Base-by-base conservation (phyloP, 2,888 invertebrate species). In the Allophyes oxyacanthae region DNA sequence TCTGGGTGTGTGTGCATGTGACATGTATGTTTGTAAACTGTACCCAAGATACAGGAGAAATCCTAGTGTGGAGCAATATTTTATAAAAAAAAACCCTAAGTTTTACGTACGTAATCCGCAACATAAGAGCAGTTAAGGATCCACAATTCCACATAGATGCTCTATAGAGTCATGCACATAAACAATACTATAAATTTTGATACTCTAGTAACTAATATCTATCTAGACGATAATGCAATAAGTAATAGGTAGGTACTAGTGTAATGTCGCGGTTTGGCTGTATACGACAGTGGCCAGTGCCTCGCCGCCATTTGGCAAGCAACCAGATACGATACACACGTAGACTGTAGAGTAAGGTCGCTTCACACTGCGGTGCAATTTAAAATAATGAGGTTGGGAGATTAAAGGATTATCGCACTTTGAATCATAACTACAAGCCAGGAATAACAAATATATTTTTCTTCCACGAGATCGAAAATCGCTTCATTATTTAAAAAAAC, bases 271-370 rank as follows among this genome's bases (percentile, higher is more conserved):
- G 72, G 72, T 46, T 65, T 62, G 54, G 72, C 66, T 57, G 55
- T 42, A 41, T 55, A 49, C 30, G 52, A 15, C 28, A 33, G 50
- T 61, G 66, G 53, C 48, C 57, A 54, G n/a, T 15, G 44, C 52
- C 51, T 40, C 32, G 13, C 33, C 38, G 56, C 45, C 56, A 59
- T 66, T 72, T 72, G 72, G 72, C 72, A 72, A 37, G 37, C 36
- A 30, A 71, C 66, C 72, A 75, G 58, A 54, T 55, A 59, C 46
- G 45, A 54, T 53, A 55, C 38, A 42, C 40, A 30, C 5, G 15
- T 25, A 25, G 25, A 46, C 14, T 62, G 15, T 25, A 25, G 25
- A 46, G 20, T 62, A 69, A 58, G 74, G 55, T 41, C 55, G 25
- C 15, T 49, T 14, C 44, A 57, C 65, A 65, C 37, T 65, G 59